Base-by-base conservation (phyloP, 2,113 vertebrate species). In the Butastur rufipennis region DNA sequence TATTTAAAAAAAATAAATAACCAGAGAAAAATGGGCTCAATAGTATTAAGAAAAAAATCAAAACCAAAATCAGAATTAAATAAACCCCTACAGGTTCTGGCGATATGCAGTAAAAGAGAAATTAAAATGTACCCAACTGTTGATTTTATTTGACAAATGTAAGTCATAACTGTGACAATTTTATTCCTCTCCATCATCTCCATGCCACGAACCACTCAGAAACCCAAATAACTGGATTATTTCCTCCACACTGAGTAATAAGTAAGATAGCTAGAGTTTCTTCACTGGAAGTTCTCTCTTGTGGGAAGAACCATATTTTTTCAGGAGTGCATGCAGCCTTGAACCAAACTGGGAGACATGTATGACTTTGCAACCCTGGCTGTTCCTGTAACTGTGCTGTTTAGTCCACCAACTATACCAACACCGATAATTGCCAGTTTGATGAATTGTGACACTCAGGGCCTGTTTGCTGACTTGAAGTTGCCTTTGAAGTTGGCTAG, bases 401-500 rank as follows among this genome's bases (percentile, higher is more conserved):
- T 89, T 36, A 66, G 26, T n/a, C 38, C 72, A 80, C 29, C 47
- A 42, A 8, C 36, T 65, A 29, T 26, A 53, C 5, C 20, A 27
- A 13, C 9, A 55, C 4, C 5, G 2, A 32, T 42, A 29, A 48
- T 29, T 61, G 20, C 42, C 9, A 2, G 8, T 36, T 61, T 36
- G 77, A 77, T 78, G 48, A 26, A 16, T 16, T 26, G n/a, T 50
- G 50, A 31, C 48, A 62, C 6, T 1, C 20, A 8, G 13, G n/a
- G n/a, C 32, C 18, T 27, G 13, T 68, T 88, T 80, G 53, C 70
- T 86, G 42, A 58, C 26, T 68, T 88, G 84, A 86, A 92, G 71
- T 91, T 95, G 63, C 86, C 55, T 80, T 59, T 91, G 47, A 88
- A 62, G n/a, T 43, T 63, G 55, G 53, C 87, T 97, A 97, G 93